Percentiles rank a stretch among this genome's conserved stretches.
Evolutionary conservation across 2,797 vertebrate species (phyloP).

Genomic region (Syncerus caffer): DNA sequence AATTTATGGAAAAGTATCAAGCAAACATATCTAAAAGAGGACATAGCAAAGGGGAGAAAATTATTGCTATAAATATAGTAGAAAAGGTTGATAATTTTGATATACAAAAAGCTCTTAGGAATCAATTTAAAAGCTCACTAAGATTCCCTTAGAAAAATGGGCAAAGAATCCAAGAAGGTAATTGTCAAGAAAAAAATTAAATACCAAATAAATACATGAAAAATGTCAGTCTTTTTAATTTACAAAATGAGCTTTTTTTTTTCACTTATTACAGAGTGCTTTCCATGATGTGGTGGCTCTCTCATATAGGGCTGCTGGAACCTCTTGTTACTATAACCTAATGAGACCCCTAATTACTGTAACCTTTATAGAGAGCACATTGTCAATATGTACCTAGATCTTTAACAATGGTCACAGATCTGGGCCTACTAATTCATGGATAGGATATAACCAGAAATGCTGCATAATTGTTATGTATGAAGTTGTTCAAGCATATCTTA

Average conservation of each 20-base stretch:
- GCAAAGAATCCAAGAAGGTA: background rate
- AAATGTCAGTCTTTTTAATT: background rate
- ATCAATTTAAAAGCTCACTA: background rate
- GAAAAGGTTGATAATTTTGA: background rate
- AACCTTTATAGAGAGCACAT: background rate
- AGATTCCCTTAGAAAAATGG: background rate
- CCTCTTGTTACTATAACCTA: background rate
- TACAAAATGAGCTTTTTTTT: background rate
- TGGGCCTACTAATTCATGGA: background rate
- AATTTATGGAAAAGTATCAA: background rate
- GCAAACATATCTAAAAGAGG: background rate
- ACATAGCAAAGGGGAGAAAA: background rate
- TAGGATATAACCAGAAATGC: background rate
- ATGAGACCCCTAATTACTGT: background rate
- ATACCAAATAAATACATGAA: background rate
- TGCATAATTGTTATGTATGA: background rate
- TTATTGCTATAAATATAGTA: background rate
- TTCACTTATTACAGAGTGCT: background rate
- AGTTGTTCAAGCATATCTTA: constrained; percentile 10
- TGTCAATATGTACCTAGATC: background rate
- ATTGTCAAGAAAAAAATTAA: background rate
- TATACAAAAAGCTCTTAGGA: background rate
- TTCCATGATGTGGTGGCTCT: background rate
- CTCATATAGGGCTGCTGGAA: background rate
- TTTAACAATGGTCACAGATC: background rate